Base-by-base conservation (phyloP, 2,888 invertebrate genomes). In the Leucoptera coffeella region DNA sequence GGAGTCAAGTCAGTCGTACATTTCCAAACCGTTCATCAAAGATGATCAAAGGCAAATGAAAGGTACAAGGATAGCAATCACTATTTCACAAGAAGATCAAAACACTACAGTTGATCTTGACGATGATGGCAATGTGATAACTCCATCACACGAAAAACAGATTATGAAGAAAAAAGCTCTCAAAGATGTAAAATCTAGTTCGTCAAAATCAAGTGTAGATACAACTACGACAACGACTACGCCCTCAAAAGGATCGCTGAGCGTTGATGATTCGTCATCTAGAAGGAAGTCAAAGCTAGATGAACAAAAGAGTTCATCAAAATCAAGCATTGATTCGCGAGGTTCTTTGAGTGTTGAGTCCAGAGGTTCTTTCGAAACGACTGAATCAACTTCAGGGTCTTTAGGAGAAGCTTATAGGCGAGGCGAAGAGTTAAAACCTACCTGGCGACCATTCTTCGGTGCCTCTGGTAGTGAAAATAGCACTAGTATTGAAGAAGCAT, bases 401-500 rank as follows among this genome's bases (percentile, higher is more conserved):
- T 54, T 83, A 31, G 84, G 83, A n/a, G 77, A 78, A 29, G 82
- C 80, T 11, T 78, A 77, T 36, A 62, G 82, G 15, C 74, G 79
- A 3, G 81, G 80, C 2, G 80, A 78, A 45, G 86, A 86, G 45
- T 62, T 84, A 28, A 85, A 82, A 46, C 81, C 85, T 3, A 86
- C 87, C 1, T 87, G 87, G 85, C 78, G 82, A 40, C 83, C 86
- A 3, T 89, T 88, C 47, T 82, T 87, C 12, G 76, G 89, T 10
- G 88, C 88, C 45, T 72, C 71, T 2, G 72, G 72, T 3, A 88
- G 87, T 45, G 87, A 87, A 26, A 87, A 85, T 19, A 88, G 87
- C 34, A 88, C 88, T 3, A 89, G 88, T 46, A 77, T 86, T 23
- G 90, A 90, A 51, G 89, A 90, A 47, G 85, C 82, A 4, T 82